Evolutionary conservation across 1,140 invertebrate genomes (phyloP), one percentile per base, ranked within the genome.

Genomic region (Lasaia peninsularis): DNA sequence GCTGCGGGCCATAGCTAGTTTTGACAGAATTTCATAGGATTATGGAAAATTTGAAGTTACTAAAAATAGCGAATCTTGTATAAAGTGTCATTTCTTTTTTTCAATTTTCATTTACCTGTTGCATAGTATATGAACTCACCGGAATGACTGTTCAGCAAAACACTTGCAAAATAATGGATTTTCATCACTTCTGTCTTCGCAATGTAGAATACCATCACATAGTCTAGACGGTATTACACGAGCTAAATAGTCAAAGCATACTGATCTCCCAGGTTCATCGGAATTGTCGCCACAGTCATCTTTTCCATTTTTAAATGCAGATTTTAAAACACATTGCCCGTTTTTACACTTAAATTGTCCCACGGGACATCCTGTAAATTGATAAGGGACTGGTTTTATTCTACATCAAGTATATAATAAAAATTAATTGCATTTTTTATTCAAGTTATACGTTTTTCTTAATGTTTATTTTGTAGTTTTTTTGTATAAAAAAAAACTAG

Each of bases 141-240:
- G 80, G 48, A 68, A 81, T 37, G 60, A 68, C 34, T 71, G 62
- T 14, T 78, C 80, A n/a, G 81, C 76, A 11, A 85, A 91, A 75
- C 94, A 95, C 12, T 87, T 81, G 67, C 95, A 96, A 4, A 90
- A 80, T 31, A 85, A 74, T 0, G 91, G 91, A 58, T 92, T 91
- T 80, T 97, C 96, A 76, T 97, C 96, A 24, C 91, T 92, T 69
- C 94, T 93, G 74, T 97, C 96, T 40, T 90, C 88, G 73, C 96
- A 98, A 75, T 97, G 93, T 20, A 94, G 85, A 4, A 93, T 88
- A 7, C 95, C 94, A 80, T 97, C 94, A 76, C 96, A 97, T 24
- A 96, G 82, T 56, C 91, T 91, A 3, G 90, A 82, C 7, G 93
- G 92, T 62, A 90, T 78, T 0, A 93, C 92, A 10, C 94, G 83